A percentile compares a stretch with the other conserved stretches of the same genome.
These are phyloP conservation scores for Rhagoletis pomonella DNA, from an alignment of 1,140 invertebrate genomes.

Conservation along the genomic window DNA sequence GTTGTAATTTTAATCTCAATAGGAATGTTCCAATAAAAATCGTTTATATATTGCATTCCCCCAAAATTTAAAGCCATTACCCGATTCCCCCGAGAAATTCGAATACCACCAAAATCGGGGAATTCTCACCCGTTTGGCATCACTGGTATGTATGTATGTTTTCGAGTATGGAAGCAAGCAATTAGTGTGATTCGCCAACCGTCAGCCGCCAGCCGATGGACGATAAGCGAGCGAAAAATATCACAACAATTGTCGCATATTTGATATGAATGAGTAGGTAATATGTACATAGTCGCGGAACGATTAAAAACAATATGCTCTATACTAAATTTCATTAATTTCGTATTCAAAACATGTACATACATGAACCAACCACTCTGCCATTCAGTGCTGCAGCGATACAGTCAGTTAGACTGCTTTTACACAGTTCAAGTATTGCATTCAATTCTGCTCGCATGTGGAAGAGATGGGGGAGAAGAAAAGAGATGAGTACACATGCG, in stretches of 20 bases:
- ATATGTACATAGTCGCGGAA: background rate
- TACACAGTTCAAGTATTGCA: no score
- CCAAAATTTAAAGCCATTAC: no score
- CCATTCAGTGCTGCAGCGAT: conserved; percentile 14
- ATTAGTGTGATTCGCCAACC: background rate
- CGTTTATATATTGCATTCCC: no score
- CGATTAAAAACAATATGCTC: conserved; percentile 10
- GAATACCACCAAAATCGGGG: no score
- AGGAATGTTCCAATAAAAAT: no score
- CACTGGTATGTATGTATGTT: no score
- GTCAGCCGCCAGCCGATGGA: background rate
- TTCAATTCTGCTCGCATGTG: no score
- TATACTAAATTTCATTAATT: conserved; percentile 31
- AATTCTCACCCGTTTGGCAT: no score
- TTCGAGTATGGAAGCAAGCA: background rate
- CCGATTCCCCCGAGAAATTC: no score
- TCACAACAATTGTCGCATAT: conserved; percentile 16
- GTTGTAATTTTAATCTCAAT: no score
- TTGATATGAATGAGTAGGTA: conserved; percentile 20
- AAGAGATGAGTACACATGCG: background rate
- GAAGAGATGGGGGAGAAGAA: background rate
- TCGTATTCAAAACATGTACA: conserved; percentile 12
- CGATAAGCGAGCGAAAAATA: conserved; percentile 23
- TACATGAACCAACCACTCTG: conserved; percentile 9
- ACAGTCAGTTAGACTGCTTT: background rate